Evolutionary conservation across 2,113 vertebrate species (phyloP), one percentile per base, ranked within the genome.

Genomic region (Epinephelus cyanopodus): DNA sequence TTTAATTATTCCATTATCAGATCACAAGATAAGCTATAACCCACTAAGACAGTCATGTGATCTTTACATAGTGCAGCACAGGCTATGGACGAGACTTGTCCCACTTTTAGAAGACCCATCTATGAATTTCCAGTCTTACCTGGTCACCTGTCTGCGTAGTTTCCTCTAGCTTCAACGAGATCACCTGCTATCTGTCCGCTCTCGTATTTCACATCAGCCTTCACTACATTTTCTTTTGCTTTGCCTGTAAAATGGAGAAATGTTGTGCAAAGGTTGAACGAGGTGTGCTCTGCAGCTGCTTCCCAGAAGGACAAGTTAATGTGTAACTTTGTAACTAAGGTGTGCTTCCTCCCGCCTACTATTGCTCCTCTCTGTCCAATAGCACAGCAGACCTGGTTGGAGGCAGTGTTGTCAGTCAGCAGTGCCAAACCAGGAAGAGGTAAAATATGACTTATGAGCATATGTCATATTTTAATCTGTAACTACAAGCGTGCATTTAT

Each of bases 261-360:
- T 70, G 85, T 87, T 89, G 93, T 87, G 75, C 93, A 95, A 95
- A 95, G 95, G 93, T 94, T 94, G 92, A 81, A 42, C 14, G 57
- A 88, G 89, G 89, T 74, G 91, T 93, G 83, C 83, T 82, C 74
- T 89, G 89, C 79, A 54, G 66, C 81, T 74, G 62, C 83, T 89
- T 91, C 78, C 85, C 68, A 83, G 78, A 84, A 89, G 77, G 62
- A 56, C 64, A 5, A 81, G 95, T 95, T 96, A 96, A 96, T 95
- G 84, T 85, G n/a, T 95, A 94, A 96, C 93, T 87, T 60, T 77
- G 79, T 90, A 74, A 85, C 79, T 75, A 90, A 93, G 88, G 88
- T 91, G 91, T 66, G 88, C 87, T 87, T 42, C 52, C 50, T 70
- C 77, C 79, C 63, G 5, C 90, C 87, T 70, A 70, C 64, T 80